Conservation (phyloP, 2,797 vertebrate species). For the Bucorvus abyssinicus region DNA sequence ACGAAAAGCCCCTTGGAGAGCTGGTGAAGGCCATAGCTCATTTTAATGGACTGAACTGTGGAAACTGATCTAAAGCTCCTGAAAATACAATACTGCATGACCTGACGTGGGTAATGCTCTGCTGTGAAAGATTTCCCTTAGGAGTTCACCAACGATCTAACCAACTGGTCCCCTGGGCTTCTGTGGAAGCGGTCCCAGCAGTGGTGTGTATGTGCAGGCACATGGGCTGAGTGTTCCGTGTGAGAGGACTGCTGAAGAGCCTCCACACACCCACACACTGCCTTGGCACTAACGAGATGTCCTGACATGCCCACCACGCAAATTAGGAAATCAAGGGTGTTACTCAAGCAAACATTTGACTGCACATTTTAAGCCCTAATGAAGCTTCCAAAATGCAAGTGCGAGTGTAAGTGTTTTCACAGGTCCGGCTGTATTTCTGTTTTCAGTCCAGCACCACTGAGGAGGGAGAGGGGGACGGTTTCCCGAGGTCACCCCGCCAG, state of each 20-base stretch:
- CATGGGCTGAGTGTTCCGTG: accelerated
- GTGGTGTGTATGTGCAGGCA: background rate
- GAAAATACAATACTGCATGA: background rate
- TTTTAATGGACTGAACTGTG: background rate
- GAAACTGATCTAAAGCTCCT: background rate
- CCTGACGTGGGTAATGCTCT: background rate
- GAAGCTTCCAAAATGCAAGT: background rate
- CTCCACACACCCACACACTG: background rate
- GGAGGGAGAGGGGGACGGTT: background rate
- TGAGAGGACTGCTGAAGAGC: background rate
- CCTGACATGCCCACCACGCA: background rate
- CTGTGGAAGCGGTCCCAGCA: background rate
- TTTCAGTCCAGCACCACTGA: background rate
- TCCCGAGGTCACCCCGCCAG: background rate
- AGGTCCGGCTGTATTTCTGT: background rate
- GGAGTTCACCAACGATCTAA: too few relatives aligned
- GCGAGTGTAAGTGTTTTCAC: background rate
- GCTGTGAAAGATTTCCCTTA: background rate
- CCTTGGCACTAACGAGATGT: background rate
- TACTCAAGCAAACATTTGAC: background rate
- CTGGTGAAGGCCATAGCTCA: background rate
- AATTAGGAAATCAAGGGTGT: background rate
- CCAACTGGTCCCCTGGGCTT: background rate
- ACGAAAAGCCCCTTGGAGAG: background rate
- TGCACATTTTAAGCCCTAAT: background rate